Base-by-base conservation (phyloP, 2,113 vertebrate species). In the Sturnira hondurensis region DNA sequence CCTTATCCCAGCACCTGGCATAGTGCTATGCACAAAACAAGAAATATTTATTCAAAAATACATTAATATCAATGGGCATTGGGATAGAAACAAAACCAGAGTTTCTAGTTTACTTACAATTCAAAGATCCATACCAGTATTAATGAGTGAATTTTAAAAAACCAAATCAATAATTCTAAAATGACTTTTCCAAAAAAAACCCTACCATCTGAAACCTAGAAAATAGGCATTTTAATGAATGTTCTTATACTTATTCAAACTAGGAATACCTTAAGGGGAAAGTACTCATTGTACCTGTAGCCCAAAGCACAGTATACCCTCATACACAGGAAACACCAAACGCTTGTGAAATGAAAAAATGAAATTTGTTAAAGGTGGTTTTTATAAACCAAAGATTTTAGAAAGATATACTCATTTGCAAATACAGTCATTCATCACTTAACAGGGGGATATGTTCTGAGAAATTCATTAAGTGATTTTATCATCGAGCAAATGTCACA, bases 121-220 rank as follows among this genome's bases (percentile, higher is more conserved):
- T 86, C 92, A 89, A 95, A 94, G 58, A 93, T 61, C 31, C 61
- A 89, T 45, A 84, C n/a, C 31, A 80, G 22, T 58, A 78, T 50
- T 86, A 58, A 87, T 4, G 73, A 16, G 41, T 33, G 2, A 56
- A 33, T 92, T 91, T 71, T 3, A 5, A 70, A 76, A 89, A 33
- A 17, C 0, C 22, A 70, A 92, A 36, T 77, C 67, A 82, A 11
- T 76, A 70, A 47, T 89, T 87, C 82, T 41, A 71, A 9, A 91
- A 83, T 43, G 31, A 4, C 19, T 36, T 91, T 28, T 14, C 5
- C 3, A 22, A 76, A 85, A 83, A 85, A 83, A 68, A 56, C 11
- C 63, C 33, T 87, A 43, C 45, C 86, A 71, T 45, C 61, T 93
- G 73, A 61, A 92, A 83, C 31, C n/a, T 85, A 84, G 9, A 47